phyloP scores from a whole-genome alignment of 30 jellyfish, hydroid and myxozoan species.

The Phacellophora camtschatica region DNA sequence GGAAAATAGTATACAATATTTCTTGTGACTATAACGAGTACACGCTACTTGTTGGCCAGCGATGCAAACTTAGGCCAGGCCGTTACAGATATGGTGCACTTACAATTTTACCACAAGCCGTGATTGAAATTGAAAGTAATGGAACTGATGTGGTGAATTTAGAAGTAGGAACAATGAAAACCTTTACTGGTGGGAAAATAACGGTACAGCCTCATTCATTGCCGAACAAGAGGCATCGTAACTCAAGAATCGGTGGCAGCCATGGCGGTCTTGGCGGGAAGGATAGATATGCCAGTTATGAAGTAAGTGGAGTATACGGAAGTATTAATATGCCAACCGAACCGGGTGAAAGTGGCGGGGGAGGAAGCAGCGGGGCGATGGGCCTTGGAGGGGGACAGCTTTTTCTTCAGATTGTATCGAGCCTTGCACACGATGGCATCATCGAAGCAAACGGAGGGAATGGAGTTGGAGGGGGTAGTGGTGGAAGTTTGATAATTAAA shows the following conservation, averaged over 20 bases:
- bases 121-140: conserved; percentile 28
- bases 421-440: conserved; percentile 33
- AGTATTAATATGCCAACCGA: conserved; percentile 15
- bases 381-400: conserved; percentile 57
- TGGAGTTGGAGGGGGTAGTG: conserved; percentile 68
- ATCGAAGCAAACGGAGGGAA: conserved; percentile 43
- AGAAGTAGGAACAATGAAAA: conserved; percentile 11
- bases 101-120: conserved; percentile 37
- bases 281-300: background rate
- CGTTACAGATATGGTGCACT: conserved; percentile 13
- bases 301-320: conserved; percentile 8
- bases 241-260: conserved; percentile 33
- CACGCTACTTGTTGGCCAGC: conserved; percentile 56
- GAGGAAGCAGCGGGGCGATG: conserved; percentile 28
- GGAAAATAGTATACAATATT: conserved; percentile 51
- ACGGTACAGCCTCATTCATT: conserved; percentile 39
- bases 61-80: conserved; percentile 38
- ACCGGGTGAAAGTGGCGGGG: conserved; percentile 53
- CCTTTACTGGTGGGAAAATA: conserved; percentile 23
- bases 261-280: conserved; percentile 60
- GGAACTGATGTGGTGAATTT: background rate
- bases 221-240: background rate
- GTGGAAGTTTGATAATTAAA: conserved; percentile 41
- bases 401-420: background rate
- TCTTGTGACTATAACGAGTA: conserved; percentile 29